A percentile compares a stretch with the other conserved stretches of the same genome.
These are phyloP conservation scores for Pangasianodon hypophthalmus DNA, from an alignment of 2,113 vertebrate genomes.

Conservation along the genomic window DNA sequence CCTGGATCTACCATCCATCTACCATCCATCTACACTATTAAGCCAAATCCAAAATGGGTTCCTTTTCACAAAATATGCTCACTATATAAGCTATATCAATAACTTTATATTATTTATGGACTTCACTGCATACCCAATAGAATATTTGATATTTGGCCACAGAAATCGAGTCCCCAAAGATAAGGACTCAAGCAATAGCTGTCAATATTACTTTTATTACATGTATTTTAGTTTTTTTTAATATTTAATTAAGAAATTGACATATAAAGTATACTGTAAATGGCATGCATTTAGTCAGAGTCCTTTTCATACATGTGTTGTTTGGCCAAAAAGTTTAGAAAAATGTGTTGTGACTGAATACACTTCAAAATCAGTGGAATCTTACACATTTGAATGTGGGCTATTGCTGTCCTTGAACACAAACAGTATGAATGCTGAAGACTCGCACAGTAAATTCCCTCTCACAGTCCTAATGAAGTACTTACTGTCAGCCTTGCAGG, in stretches of 20 bases:
- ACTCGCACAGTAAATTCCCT: not conserved
- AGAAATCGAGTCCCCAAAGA: not conserved
- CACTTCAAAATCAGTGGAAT: not conserved
- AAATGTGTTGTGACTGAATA: not conserved
- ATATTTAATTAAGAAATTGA: not conserved
- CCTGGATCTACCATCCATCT: not conserved
- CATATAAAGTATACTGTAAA: no score
- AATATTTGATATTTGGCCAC: not conserved
- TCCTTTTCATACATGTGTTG: not conserved
- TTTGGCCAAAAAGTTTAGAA: not conserved
- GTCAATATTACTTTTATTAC: not conserved
- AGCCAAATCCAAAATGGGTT: not conserved
- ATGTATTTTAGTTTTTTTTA: not conserved
- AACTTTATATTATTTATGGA: not conserved
- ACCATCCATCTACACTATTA: not conserved
- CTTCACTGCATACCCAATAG: not conserved
- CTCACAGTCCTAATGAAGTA: not conserved
- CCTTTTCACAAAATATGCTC: not conserved
- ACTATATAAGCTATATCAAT: not conserved
- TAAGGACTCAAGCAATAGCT: not conserved
- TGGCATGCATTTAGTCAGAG: no score
- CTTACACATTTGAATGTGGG: not conserved
- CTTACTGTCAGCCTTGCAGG: conserved; percentile 93
- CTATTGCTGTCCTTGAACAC: not conserved
- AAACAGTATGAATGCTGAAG: not conserved